Evolutionary conservation across 1,140 invertebrate species (phyloP).

Genomic region (Drosophila pachea): DNA sequence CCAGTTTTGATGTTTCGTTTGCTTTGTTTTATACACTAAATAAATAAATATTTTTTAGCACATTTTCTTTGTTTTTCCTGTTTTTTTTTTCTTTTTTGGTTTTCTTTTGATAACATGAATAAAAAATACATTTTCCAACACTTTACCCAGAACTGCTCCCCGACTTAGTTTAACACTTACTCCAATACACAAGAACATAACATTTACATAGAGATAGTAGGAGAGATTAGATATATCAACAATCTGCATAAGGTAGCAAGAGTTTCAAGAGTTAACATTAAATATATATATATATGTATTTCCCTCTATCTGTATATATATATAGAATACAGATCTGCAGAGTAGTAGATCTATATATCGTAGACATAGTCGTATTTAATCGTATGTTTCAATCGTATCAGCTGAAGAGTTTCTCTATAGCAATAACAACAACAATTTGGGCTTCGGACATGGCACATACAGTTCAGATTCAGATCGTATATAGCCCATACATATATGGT

Average conservation of each 20-base stretch:
- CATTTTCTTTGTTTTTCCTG: background rate
- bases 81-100: too few species aligned
- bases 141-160: constrained; percentile 25
- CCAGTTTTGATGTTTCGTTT: constrained; percentile 35
- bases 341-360: constrained; percentile 4
- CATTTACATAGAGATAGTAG: constrained; percentile 53
- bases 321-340: too few species aligned
- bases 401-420: constrained; percentile 51
- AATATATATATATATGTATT: constrained; percentile 38
- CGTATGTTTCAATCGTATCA: constrained; percentile 49
- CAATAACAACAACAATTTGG: constrained; percentile 71
- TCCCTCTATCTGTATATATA: too few species aligned
- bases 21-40: constrained; percentile 22
- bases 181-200: constrained; percentile 56
- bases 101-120: constrained; percentile 51
- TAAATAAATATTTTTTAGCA: constrained; percentile 49
- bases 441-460: constrained; percentile 72
- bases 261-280: constrained; percentile 59
- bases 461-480: constrained; percentile 64
- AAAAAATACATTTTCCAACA: constrained; percentile 70
- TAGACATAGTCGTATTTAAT: constrained; percentile 57
- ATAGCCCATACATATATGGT: constrained; percentile 15
- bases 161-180: constrained; percentile 9
- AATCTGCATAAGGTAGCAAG: constrained; percentile 70
- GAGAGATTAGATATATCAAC: constrained; percentile 65